These are phyloP conservation scores for Lethenteron reissneri DNA, from an alignment of 2,113 vertebrate species.

Conservation along the genomic window DNA sequence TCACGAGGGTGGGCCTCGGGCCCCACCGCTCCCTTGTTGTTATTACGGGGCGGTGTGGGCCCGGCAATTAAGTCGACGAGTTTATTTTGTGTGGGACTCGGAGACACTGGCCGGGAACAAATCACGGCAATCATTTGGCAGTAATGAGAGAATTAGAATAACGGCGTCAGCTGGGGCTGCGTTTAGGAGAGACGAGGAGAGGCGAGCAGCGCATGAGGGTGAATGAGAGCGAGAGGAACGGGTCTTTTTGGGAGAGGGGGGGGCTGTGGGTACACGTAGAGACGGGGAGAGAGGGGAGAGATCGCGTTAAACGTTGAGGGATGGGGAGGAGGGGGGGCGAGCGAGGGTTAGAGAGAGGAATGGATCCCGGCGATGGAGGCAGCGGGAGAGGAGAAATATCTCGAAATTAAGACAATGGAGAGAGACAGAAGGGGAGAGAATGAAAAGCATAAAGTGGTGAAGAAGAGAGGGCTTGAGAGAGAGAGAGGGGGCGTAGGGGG, in stretches of 20 bases:
- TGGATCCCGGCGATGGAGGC: not conserved
- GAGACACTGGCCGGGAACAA: not conserved
- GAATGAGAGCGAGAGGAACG: not conserved
- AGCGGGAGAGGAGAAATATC: not conserved
- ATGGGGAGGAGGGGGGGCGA: not conserved
- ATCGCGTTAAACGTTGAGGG: too few relatives aligned
- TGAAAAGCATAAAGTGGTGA: too few relatives aligned
- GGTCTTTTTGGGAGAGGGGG: not conserved
- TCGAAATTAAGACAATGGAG: too few relatives aligned
- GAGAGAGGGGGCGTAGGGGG: not conserved
- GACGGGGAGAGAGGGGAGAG: not conserved
- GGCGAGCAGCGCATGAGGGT: too few relatives aligned
- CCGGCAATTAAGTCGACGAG: conserved; percentile 2
- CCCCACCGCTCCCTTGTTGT: too few relatives aligned
- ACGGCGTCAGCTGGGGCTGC: not conserved
- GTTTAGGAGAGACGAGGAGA: too few relatives aligned
- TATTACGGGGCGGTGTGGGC: not conserved
- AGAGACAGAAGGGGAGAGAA: too few relatives aligned
- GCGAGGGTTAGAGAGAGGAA: not conserved
- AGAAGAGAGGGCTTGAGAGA: too few relatives aligned
- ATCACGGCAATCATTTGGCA: conserved; percentile 3
- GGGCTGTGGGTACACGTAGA: not conserved
- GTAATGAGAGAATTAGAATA: conserved; percentile 2
- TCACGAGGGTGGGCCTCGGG: too few relatives aligned
- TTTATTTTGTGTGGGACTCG: conserved; percentile 4